Base-by-base conservation (phyloP, 2,797 vertebrate genomes). In the Glossophaga mutica region DNA sequence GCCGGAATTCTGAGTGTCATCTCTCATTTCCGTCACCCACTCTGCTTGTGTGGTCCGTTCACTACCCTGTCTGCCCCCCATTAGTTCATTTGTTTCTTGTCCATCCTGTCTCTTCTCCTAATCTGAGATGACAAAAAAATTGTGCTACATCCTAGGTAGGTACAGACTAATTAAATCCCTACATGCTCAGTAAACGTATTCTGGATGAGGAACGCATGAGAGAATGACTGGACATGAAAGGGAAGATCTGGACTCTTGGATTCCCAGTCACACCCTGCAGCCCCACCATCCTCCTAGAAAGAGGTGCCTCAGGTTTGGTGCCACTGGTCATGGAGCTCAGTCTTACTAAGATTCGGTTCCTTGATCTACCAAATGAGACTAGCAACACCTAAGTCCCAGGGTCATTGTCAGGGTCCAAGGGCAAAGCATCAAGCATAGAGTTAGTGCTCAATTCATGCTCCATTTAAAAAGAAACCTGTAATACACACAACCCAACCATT, bases 401-500 rank as follows among this genome's bases (percentile, higher is more conserved):
- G 3, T 26, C 81, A 84, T 12, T 50, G 5, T 59, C 55, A 76
- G 29, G 21, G 50, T 50, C 46, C 26, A 76, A 37, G 4, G 87
- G 44, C 24, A 50, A 29, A 76, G 77, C 8, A 5, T 34, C 34
- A 52, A 62, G 67, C 24, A 70, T 29, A 65, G 0, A 37, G 62
- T 78, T 67, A 77, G 83, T 39, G 65, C 59, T 94, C 68, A 26
- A 48, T 82, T 83, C 57, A 79, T 67, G 48, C n/a, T 74, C 50
- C 65, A 65, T 85, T 44, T 3, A 42, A 34, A 71, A 87, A 79
- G 84, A 81, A 90, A 18, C 9, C 52, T 32, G 2, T 26, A 84
- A 77, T n/a, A 71, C 52, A 87, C 73, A 44, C 48, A 52, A 70
- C 7, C 3, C 37, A 82, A 59, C 6, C 84, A 55, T 42, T 70